These are phyloP conservation scores for Lasioglossum vierecki DNA, from an alignment of 2,888 invertebrate genomes.

Conservation along the genomic window DNA sequence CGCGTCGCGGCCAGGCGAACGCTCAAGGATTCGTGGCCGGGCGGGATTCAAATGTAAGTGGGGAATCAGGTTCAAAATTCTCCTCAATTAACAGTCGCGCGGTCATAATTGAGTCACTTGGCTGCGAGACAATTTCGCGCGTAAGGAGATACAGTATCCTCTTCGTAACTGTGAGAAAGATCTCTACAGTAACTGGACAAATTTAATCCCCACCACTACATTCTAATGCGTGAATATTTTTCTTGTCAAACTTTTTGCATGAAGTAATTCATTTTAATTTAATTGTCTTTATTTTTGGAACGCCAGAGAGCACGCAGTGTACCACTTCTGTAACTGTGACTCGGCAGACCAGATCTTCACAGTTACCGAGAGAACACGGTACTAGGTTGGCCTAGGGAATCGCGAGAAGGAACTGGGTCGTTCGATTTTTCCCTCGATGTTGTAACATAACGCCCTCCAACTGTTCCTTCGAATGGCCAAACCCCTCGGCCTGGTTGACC, in stretches of 20 bases:
- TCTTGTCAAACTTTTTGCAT: too few species aligned
- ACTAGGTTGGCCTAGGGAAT: background rate
- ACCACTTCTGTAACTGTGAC: too few species aligned
- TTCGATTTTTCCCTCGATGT: slow-evolving; percentile 37
- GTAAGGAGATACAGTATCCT: background rate
- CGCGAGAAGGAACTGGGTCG: slow-evolving; percentile 39
- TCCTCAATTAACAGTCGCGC: background rate
- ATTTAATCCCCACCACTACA: too few species aligned
- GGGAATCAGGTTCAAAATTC: background rate
- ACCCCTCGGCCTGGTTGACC: slow-evolving; percentile 3
- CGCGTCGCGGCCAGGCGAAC: background rate
- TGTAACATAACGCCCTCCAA: background rate
- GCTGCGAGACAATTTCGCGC: background rate
- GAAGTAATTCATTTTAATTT: too few species aligned
- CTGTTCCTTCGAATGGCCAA: slow-evolving; percentile 9
- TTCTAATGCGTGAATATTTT: too few species aligned
- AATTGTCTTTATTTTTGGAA: too few species aligned
- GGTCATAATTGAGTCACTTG: background rate
- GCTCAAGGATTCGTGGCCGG: background rate
- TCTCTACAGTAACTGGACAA: too few species aligned
- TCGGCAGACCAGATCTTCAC: too few species aligned
- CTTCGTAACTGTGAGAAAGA: too few species aligned
- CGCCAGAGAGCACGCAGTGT: too few species aligned
- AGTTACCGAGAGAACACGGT: too few species aligned
- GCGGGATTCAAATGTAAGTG: background rate